Percentiles rank a stretch among this genome's conserved stretches.
These are phyloP conservation scores for Paedocypris micromegethes DNA, from an alignment of 2,797 vertebrate species.

Conservation along the genomic window DNA sequence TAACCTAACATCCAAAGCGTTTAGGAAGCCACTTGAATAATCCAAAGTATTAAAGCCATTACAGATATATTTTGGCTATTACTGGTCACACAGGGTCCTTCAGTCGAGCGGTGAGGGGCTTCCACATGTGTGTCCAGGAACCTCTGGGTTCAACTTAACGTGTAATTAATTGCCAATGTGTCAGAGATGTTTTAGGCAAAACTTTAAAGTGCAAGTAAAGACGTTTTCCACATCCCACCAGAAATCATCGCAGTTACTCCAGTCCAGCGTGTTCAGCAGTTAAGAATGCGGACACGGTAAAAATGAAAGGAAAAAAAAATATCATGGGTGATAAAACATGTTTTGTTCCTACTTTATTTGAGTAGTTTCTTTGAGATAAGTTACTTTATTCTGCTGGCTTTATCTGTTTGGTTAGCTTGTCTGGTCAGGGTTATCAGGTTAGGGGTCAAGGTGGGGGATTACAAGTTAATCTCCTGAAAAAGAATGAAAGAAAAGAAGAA, in stretches of 20 bases:
- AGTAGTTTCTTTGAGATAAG: not conserved
- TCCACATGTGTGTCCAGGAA: no score
- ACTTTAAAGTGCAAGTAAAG: not conserved
- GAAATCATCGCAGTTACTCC: not conserved
- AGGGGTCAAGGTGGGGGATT: conserved; percentile 16
- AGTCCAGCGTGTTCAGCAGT: not conserved
- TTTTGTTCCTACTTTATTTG: not conserved
- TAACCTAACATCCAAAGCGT: no score
- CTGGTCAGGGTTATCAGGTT: conserved; percentile 27
- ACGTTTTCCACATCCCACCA: not conserved
- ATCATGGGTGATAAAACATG: not conserved
- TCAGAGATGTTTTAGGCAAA: not conserved
- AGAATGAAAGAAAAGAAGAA: not conserved
- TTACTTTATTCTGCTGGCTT: conserved; percentile 1
- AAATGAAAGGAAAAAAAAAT: not conserved
- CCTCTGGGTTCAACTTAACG: not conserved
- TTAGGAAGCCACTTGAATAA: no score
- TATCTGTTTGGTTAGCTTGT: conserved; percentile 26
- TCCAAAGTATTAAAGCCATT: no score
- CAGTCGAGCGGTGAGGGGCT: no score
- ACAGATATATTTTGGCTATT: no score
- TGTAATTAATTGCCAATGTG: not conserved
- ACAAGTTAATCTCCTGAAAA: conserved; percentile 8
- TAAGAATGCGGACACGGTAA: not conserved
- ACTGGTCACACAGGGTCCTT: no score